Conservation (phyloP, 2,797 vertebrate species). For the Enteromius fasciolatus region DNA sequence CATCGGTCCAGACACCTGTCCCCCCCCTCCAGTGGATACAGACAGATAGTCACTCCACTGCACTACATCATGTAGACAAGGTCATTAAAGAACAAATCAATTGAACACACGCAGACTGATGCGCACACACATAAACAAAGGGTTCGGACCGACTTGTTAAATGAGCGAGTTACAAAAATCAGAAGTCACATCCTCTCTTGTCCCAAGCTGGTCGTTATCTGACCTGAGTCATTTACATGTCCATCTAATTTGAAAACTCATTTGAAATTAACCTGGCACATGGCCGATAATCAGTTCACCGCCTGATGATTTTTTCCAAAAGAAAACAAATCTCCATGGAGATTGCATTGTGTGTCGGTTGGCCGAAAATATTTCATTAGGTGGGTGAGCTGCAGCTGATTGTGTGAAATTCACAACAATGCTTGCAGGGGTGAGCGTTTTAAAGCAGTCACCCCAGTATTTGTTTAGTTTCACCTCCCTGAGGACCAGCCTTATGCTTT, state of each 20-base stretch:
- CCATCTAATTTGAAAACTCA: constrained; percentile 46
- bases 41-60: constrained; percentile 43
- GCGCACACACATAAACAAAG: not conserved
- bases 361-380: constrained; percentile 45
- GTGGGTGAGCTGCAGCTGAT: constrained; percentile 29
- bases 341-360: constrained; percentile 30
- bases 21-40: constrained; percentile 19
- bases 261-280: constrained; percentile 45
- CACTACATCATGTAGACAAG: constrained; percentile 65
- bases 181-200: constrained; percentile 21
- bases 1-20: constrained; percentile 39
- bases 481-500: constrained; percentile 51
- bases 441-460: constrained; percentile 46
- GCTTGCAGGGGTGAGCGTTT: constrained; percentile 21
- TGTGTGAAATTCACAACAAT: constrained; percentile 41
- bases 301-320: constrained; percentile 24
- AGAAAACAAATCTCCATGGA: constrained; percentile 43
- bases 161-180: constrained; percentile 34
- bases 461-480: constrained; percentile 55
- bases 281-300: constrained; percentile 52
- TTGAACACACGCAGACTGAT: constrained; percentile 22
- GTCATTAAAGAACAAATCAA: constrained; percentile 63
- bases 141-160: constrained; percentile 40
- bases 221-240: constrained; percentile 46
- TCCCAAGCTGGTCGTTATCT: constrained; percentile 34